Percentiles rank a stretch among this genome's conserved stretches.
Evolutionary conservation across 2,113 vertebrate genomes (phyloP).

Genomic region (Nycticorax nycticorax): DNA sequence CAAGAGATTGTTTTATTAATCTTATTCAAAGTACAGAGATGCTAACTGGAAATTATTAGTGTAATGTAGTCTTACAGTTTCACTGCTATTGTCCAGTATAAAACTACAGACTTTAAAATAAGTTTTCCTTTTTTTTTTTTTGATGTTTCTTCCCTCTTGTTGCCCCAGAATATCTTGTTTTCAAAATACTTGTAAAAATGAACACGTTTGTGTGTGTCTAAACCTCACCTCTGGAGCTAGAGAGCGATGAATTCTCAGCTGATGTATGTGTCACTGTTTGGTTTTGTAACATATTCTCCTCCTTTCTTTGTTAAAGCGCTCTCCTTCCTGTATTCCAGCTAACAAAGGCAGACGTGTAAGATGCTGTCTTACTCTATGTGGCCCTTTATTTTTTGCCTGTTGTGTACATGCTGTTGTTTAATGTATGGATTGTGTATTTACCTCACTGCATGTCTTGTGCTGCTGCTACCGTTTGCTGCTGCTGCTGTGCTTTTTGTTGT

Average conservation of each 20-base stretch:
- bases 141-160: background rate
- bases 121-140: background rate
- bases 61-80: background rate
- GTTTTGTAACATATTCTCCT: slow-evolving; percentile 79
- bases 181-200: background rate
- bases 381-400: slow-evolving; percentile 72
- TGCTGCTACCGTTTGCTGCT: slow-evolving; percentile 55
- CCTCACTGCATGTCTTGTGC: slow-evolving; percentile 71
- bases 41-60: background rate
- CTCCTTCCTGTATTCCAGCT: slow-evolving; percentile 92
- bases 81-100: background rate
- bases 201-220: slow-evolving; percentile 24
- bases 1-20: background rate
- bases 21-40: background rate
- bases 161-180: background rate
- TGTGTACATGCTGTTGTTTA: slow-evolving; percentile 68
- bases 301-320: slow-evolving; percentile 90
- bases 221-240: background rate
- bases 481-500: slow-evolving; percentile 52
- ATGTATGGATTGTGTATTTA: slow-evolving; percentile 52
- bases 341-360: slow-evolving; percentile 99
- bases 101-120: background rate
- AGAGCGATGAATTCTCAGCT: background rate
- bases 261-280: slow-evolving; percentile 1
- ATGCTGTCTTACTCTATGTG: slow-evolving; percentile 77